Evolutionary conservation across 2,797 vertebrate genomes (phyloP), one percentile per base, ranked within the genome.

Genomic region (Spinibarbus caldwelli): DNA sequence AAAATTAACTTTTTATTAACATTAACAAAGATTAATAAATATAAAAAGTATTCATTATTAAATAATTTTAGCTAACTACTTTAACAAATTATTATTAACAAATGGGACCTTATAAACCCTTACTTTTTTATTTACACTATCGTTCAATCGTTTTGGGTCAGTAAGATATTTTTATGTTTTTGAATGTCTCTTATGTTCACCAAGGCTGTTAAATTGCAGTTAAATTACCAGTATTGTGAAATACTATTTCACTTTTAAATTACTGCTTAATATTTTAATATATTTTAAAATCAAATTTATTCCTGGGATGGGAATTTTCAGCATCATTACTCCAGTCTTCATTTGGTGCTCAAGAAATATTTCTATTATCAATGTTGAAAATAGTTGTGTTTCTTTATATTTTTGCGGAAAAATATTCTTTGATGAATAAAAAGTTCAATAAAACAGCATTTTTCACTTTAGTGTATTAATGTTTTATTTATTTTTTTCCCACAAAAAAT

Each of bases 361-460:
- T 45, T 29, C 3, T 49, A 52, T 52, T 75, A 75, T 52, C 26
- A 75, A 73, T 73, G 43, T 31, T 41, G 66, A n/a, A 68, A 68
- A 70, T 21, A 70, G 21, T 15, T 68, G n/a, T 47, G 43, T n/a
- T 5, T 14, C 38, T 43, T 72, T 45, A 9, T 29, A 72, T 45
- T 45, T 72, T 8, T 71, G 23, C 19, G 41, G 17, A 19, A 3
- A 15, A 2, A 34, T 2, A 52, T 49, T 21, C 1, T 21, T 54
- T 54, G 21, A 72, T 45, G 14, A 45, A 47, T 10, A 72, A 43
- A 72, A 72, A 2, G 14, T 1, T 72, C n/a, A 72, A 8, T 29
- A 70, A 6, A 70, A n/a, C 36, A 70, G 11, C 19, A 6, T n/a
- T n/a, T 43, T 12, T 43, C 14, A 29, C 41, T 45, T 72, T 9